phyloP scores from a whole-genome alignment of 2,113 vertebrate species.

The Atlantisia rogersi region DNA sequence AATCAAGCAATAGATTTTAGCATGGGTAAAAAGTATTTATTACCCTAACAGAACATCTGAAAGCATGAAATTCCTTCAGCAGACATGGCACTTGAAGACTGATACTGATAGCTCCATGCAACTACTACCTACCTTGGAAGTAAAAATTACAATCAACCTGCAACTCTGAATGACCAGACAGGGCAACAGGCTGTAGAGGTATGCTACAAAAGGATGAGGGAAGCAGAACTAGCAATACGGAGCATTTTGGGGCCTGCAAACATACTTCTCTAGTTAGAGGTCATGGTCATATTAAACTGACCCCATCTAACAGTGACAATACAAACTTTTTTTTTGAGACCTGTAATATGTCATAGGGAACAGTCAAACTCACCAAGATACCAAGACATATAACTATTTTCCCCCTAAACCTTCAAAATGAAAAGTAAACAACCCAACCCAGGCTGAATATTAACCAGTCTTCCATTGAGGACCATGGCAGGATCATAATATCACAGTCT shows the following conservation, averaged over 20 bases:
- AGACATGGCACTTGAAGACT: not conserved
- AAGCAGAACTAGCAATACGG: not conserved
- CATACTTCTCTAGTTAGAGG: not conserved
- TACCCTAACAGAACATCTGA: not conserved
- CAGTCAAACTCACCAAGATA: not conserved
- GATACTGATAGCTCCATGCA: not conserved
- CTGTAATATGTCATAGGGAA: not conserved
- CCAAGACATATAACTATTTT: not conserved
- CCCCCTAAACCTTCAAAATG: not conserved
- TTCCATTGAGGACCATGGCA: not conserved
- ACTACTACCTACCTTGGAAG: not conserved
- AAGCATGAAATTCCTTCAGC: not conserved
- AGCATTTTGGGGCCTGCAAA: not conserved
- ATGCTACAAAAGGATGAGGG: not conserved
- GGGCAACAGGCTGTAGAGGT: not conserved
- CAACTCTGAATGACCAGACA: not conserved
- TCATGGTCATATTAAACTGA: not conserved
- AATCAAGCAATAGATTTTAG: not conserved
- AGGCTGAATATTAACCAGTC: not conserved
- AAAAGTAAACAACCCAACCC: not conserved
- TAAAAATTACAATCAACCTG: not conserved
- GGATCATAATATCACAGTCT: not conserved
- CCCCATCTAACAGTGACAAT: not conserved
- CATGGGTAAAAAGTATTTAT: not conserved
- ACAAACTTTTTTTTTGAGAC: not conserved